A percentile compares a stretch with the other conserved stretches of the same genome.
Evolutionary conservation across 2,113 vertebrate genomes (phyloP).

Genomic region (Taurulus bubalis): DNA sequence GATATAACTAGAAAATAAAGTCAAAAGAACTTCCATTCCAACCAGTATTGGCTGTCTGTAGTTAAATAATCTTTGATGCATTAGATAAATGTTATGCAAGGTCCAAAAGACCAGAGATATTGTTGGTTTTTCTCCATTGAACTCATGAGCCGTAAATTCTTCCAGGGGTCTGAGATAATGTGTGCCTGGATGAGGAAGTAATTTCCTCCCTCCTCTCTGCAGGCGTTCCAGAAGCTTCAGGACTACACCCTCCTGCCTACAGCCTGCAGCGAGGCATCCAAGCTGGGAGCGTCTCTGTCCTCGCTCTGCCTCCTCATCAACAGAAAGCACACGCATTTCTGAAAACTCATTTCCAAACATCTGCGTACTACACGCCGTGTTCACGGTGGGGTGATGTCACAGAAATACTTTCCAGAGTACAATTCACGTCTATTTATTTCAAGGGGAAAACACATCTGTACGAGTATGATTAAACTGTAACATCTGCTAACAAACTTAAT

Average conservation of each 20-base stretch:
- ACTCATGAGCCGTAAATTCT: not conserved
- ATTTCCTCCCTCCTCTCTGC: slow-evolving; percentile 26
- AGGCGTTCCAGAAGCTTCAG: slow-evolving; percentile 91
- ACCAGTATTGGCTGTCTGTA: not conserved
- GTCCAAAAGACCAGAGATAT: too few species aligned
- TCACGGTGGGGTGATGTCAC: not conserved
- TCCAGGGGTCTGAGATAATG: not conserved
- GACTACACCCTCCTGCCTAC: slow-evolving; percentile 91
- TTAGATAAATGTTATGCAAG: not conserved
- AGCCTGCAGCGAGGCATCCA: slow-evolving; percentile 89
- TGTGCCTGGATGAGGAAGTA: not conserved
- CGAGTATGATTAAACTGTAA: slow-evolving; percentile 22
- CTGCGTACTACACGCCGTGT: not conserved
- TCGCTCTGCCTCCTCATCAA: slow-evolving; percentile 92
- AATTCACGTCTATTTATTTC: slow-evolving; percentile 40
- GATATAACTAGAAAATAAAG: too few species aligned
- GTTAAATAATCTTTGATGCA: not conserved
- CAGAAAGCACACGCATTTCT: slow-evolving; percentile 83
- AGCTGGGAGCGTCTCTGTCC: slow-evolving; percentile 88
- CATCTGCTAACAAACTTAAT: slow-evolving; percentile 14
- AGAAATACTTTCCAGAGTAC: not conserved
- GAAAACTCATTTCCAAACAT: slow-evolving; percentile 18
- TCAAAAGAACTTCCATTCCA: too few species aligned
- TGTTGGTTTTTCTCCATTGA: not conserved
- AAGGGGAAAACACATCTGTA: slow-evolving; percentile 16